Conservation (phyloP, 2,797 vertebrate genomes). For the Eremophila alpestris region DNA sequence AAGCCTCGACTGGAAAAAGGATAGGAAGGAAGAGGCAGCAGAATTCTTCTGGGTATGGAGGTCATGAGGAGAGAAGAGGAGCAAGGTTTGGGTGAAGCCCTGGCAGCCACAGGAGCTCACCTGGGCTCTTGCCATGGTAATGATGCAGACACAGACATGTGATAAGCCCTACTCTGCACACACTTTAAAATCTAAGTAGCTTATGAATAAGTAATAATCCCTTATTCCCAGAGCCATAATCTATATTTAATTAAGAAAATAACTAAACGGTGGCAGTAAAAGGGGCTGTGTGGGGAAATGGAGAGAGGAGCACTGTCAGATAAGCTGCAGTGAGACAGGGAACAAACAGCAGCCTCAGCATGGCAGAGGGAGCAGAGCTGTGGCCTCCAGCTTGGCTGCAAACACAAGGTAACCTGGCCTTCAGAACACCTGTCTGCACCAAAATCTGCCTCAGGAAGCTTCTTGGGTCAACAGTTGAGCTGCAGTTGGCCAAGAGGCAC, state of each 20-base stretch:
- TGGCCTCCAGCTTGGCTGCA: neutral
- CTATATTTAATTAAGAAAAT: conserved; percentile 76
- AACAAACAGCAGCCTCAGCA: neutral
- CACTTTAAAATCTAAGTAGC: conserved; percentile 47
- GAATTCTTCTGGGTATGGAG: neutral
- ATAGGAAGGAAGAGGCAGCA: neutral
- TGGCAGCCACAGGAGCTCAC: neutral
- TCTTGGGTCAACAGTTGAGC: neutral
- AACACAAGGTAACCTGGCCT: neutral
- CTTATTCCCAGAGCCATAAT: conserved; percentile 70
- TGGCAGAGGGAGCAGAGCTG: neutral
- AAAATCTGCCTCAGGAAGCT: neutral
- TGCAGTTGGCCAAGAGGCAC: neutral
- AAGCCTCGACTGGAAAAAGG: neutral
- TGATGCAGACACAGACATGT: neutral
- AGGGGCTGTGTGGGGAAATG: neutral
- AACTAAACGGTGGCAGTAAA: conserved; percentile 45
- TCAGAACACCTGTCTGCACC: neutral
- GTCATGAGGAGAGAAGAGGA: neutral
- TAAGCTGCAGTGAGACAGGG: neutral
- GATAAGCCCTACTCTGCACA: neutral
- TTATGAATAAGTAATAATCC: conserved; percentile 73
- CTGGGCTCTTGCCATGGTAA: neutral
- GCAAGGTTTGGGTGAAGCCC: neutral
- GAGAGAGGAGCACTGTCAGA: neutral